Base-by-base conservation (phyloP, 1,140 invertebrate genomes). In the Solenopsis invicta region DNA sequence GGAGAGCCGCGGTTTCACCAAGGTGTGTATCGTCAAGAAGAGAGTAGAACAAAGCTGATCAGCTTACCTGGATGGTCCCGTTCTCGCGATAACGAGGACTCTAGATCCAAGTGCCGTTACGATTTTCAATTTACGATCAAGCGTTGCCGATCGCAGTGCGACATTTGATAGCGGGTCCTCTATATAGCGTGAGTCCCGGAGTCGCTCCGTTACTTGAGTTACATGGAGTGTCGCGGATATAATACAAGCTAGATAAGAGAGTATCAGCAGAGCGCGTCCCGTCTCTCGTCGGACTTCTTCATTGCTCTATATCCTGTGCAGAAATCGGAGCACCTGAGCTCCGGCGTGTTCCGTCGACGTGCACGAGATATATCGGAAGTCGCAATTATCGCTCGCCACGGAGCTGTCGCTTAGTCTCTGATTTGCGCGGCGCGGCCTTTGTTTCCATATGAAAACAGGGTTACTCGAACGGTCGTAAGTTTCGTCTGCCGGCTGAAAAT, bases 401-500 rank as follows among this genome's bases (percentile, higher is more conserved):
- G 4, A 59, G 52, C 34, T 62, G 21, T 76, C 37, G 21, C 21
- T 29, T 6, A 62, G 37, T 62, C 59, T 56, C 21, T 66, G 76
- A 48, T 48, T 45, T 12, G n/a, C 5, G 13, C 10, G 8, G 9
- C 34, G 41, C 56, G 29, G 56, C 71, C 16, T 85, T 66, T 85
- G 48, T 66, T 48, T 59, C 52, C 80, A 61, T 13, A 66, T 18
- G 74, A 66, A 85, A 85, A 85, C 61, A 85, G 82, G 61, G 74
- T 78, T 66, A 85, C 74, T 78, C 82, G 72, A 78, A 85, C 82
- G 74, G 29, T 41, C 82, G 21, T 85, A 85, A 85, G 82, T 78
- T 85, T 85, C 54, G 82, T 2, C 16, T 74, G 13, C 18, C 37
- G 61, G 18, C 24, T 67, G 82, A 85, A 85, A 85, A 76, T 78